Evolutionary conservation across 2,888 invertebrate species (phyloP).

Genomic region (Plusia festucae): DNA sequence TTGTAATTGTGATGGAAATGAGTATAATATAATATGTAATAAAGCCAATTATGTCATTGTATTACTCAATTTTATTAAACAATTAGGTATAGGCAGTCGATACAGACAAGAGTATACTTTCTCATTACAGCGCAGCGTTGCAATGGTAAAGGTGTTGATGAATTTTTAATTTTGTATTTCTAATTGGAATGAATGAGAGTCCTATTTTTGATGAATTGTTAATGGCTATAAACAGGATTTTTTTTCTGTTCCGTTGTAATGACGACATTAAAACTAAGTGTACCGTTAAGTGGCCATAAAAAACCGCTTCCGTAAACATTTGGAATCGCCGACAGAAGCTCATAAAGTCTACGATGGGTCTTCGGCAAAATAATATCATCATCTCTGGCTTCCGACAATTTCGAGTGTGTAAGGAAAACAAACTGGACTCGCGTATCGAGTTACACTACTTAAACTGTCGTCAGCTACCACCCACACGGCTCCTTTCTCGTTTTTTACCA

Average conservation of each 20-base stretch:
- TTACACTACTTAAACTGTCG: constrained; percentile 89
- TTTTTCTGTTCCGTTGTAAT: constrained; percentile 35
- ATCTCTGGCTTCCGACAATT: constrained; percentile 81
- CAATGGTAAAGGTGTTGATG: not conserved
- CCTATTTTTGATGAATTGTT: not conserved
- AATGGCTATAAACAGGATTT: constrained; percentile 40
- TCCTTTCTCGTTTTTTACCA: constrained; percentile 77
- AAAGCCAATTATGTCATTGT: no score
- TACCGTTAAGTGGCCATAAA: constrained; percentile 49
- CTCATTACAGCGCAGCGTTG: not conserved
- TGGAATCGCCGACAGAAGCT: constrained; percentile 39
- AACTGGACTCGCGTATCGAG: constrained; percentile 81
- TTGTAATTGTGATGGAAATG: not conserved
- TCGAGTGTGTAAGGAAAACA: constrained; percentile 81
- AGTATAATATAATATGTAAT: not conserved
- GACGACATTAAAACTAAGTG: constrained; percentile 38
- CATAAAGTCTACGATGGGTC: constrained; percentile 61
- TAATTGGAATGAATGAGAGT: constrained; percentile 3
- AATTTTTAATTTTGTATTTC: not conserved
- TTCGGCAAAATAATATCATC: constrained; percentile 78
- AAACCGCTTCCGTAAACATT: constrained; percentile 57
- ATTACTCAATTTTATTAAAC: not conserved
- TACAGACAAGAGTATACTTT: not conserved
- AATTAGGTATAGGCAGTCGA: not conserved
- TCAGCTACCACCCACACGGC: constrained; percentile 85